These are phyloP conservation scores for Calidris pugnax DNA, from an alignment of 2,113 vertebrate species.

Conservation along the genomic window DNA sequence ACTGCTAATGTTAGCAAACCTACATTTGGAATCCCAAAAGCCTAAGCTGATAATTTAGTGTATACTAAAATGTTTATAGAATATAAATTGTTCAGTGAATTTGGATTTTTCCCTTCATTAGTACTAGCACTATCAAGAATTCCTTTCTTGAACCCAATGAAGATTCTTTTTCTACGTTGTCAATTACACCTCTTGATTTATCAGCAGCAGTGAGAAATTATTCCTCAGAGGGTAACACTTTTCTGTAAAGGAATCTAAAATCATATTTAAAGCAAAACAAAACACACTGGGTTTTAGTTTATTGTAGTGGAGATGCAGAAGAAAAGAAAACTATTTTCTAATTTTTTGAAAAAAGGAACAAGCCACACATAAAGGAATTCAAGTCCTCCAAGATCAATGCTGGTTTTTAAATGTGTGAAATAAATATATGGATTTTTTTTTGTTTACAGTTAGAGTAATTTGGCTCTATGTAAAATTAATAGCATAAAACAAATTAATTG, in stretches of 20 bases:
- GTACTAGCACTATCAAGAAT: background rate
- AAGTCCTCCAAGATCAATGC: background rate
- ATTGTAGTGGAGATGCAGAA: background rate
- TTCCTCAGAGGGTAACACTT: background rate
- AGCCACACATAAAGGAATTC: background rate
- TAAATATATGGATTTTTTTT: background rate
- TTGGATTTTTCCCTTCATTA: background rate
- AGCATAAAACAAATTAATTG: background rate
- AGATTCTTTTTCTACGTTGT: background rate
- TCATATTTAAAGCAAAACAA: background rate
- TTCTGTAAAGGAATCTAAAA: background rate
- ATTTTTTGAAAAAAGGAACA: background rate
- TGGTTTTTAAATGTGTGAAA: background rate
- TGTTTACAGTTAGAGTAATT: background rate
- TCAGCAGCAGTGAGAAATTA: background rate
- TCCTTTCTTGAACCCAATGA: background rate
- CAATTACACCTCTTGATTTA: background rate
- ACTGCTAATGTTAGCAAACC: background rate
- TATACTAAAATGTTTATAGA: background rate
- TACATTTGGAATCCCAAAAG: background rate
- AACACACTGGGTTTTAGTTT: background rate
- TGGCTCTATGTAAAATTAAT: background rate
- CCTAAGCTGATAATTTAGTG: background rate
- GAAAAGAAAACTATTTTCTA: background rate
- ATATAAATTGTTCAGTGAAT: background rate